Percentiles rank a stretch among this genome's conserved stretches.
These are phyloP conservation scores for Camponotus pennsylvanicus DNA, from an alignment of 1,140 invertebrate genomes.

Conservation along the genomic window DNA sequence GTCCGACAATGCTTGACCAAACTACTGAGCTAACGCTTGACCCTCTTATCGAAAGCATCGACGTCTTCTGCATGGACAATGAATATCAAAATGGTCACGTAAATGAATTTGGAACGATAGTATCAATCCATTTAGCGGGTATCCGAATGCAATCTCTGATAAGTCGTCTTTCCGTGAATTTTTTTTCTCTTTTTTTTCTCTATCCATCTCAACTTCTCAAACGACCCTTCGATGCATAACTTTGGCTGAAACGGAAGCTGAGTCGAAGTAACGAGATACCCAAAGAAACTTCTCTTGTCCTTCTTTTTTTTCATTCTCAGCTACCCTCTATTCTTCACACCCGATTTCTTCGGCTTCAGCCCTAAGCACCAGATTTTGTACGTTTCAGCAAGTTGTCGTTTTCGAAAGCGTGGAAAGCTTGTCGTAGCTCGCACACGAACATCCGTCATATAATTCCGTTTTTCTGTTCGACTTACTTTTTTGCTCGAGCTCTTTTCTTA, in stretches of 20 bases:
- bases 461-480: not conserved
- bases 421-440: not conserved
- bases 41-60: not conserved
- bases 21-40: not conserved
- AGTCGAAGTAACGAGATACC: constrained; percentile 69
- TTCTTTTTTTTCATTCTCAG: constrained; percentile 38
- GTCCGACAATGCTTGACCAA: not conserved
- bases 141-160: constrained; percentile 69
- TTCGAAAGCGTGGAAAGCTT: constrained; percentile 17
- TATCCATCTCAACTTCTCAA: constrained; percentile 18
- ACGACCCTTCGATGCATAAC: constrained; percentile 56
- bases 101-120: not conserved
- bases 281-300: constrained; percentile 46
- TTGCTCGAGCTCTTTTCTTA: not conserved
- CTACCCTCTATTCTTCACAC: not conserved
- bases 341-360: constrained; percentile 61
- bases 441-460: constrained; percentile 17
- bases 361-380: constrained; percentile 57
- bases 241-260: constrained; percentile 60
- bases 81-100: constrained; percentile 12
- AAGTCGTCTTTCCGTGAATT: constrained; percentile 68
- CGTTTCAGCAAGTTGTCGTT: constrained; percentile 58
- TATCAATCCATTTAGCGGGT: constrained; percentile 68
- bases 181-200: not conserved
- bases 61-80: not conserved